These are phyloP conservation scores for Hoplostethus atlanticus DNA, from an alignment of 2,797 vertebrate species.

Conservation along the genomic window DNA sequence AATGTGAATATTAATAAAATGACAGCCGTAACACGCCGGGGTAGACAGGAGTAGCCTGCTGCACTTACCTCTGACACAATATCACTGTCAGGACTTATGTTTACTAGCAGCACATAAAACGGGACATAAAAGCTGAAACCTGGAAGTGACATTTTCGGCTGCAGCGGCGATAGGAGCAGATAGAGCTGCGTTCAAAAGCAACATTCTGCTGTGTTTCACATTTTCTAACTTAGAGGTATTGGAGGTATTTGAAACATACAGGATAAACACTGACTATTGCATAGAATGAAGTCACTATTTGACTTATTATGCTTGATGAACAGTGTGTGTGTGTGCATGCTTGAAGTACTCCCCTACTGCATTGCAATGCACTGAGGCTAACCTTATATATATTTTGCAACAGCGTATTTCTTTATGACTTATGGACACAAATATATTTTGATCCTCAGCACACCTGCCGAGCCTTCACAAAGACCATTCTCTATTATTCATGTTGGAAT, in stretches of 20 bases:
- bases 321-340: not conserved
- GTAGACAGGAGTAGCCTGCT: not conserved
- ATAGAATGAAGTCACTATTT: not conserved
- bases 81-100: slow-evolving; percentile 13
- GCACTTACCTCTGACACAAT: not conserved
- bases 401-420: slow-evolving; percentile 19
- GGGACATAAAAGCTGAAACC: slow-evolving; percentile 14
- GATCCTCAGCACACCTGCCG: too few species aligned
- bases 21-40: not conserved
- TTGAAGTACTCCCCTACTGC: slow-evolving; percentile 25
- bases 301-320: not conserved
- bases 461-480: too few species aligned
- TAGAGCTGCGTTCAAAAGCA: slow-evolving; percentile 13
- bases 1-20: not conserved
- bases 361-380: slow-evolving; percentile 27
- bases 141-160: not conserved
- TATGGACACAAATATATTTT: slow-evolving; percentile 26
- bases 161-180: not conserved
- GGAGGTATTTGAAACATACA: not conserved
- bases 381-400: slow-evolving; percentile 27
- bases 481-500: too few species aligned
- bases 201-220: slow-evolving; percentile 2
- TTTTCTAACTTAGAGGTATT: not conserved
- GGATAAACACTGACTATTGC: not conserved
- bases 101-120: slow-evolving; percentile 20